Percentiles rank a stretch among this genome's conserved stretches.
phyloP scores from a whole-genome alignment of 2,113 vertebrate genomes.

The Atractosteus spatula region DNA sequence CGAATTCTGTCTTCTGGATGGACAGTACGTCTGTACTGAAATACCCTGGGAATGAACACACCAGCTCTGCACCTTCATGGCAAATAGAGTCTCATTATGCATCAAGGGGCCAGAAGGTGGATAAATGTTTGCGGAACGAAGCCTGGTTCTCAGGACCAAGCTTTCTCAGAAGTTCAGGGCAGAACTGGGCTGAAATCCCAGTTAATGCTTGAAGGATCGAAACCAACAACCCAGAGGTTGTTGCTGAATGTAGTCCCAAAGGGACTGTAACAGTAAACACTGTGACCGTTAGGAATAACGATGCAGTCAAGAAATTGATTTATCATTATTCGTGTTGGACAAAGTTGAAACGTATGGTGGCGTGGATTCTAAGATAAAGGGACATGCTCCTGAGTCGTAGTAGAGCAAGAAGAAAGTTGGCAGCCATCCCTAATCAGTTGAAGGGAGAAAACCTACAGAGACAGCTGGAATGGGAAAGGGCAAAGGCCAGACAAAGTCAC shows the following conservation, averaged over 20 bases:
- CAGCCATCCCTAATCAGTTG: too few species aligned
- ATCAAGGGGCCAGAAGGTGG: conserved; percentile 19
- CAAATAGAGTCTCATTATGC: conserved; percentile 19
- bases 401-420: neutral
- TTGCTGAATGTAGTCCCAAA: neutral
- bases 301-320: neutral
- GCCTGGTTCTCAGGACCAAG: neutral
- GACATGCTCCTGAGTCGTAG: neutral
- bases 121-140: neutral
- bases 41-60: conserved; percentile 19
- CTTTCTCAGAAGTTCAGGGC: neutral
- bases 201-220: neutral
- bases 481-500: neutral
- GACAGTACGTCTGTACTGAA: conserved; percentile 19
- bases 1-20: conserved; percentile 20
- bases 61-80: conserved; percentile 18
- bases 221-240: neutral
- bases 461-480: neutral
- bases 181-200: neutral
- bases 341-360: neutral
- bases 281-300: neutral
- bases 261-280: neutral
- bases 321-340: neutral
- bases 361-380: neutral
- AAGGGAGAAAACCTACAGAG: too few species aligned